Evolutionary conservation across 2,888 invertebrate species (phyloP).

Genomic region (Eueremaeus valkanovi): DNA sequence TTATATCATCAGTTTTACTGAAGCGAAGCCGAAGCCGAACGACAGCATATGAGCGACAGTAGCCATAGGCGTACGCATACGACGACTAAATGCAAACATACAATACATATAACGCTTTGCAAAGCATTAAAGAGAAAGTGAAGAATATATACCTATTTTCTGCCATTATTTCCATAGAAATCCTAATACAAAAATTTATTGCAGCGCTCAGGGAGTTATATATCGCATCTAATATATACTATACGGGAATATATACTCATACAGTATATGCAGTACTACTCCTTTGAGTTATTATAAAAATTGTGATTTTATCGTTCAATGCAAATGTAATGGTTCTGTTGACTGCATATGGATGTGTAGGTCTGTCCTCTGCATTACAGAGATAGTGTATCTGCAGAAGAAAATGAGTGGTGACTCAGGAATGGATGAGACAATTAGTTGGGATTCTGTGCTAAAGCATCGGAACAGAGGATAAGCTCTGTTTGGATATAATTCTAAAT

Average conservation of each 20-base stretch:
- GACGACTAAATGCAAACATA: background rate
- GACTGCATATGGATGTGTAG: background rate
- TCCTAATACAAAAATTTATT: background rate
- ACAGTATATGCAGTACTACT: background rate
- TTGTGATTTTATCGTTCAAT: background rate
- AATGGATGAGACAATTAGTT: background rate
- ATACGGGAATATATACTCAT: too few relatives aligned
- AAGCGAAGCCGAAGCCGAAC: background rate
- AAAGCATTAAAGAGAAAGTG: too few relatives aligned
- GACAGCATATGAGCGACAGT: background rate
- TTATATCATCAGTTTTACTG: background rate
- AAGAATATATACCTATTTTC: conserved; percentile 10
- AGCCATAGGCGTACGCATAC: background rate
- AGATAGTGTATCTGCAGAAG: background rate
- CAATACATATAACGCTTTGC: background rate
- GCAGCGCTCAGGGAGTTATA: background rate
- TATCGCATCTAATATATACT: background rate
- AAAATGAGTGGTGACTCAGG: background rate
- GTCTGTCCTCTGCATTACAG: background rate
- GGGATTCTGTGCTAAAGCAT: too few relatives aligned
- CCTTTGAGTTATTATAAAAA: conserved; percentile 1
- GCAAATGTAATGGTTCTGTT: background rate
- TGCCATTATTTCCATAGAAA: background rate
- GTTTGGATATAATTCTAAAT: too few relatives aligned
- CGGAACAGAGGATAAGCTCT: too few relatives aligned